Evolutionary conservation across 2,113 vertebrate genomes (phyloP).

Genomic region (Cercocebus atys): DNA sequence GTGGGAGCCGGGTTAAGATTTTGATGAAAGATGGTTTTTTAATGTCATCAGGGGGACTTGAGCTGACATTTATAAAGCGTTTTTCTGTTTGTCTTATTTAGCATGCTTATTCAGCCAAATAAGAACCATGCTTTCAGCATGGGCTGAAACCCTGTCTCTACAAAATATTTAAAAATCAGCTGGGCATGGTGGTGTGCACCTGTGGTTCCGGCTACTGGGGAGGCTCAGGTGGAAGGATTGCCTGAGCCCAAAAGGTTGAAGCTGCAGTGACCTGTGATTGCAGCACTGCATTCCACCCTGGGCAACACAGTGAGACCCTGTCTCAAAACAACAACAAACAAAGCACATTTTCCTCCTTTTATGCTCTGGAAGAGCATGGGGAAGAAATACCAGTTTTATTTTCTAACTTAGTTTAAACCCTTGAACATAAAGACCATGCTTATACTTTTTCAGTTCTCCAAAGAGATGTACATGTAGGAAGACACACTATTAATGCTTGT

Average conservation of each 20-base stretch:
- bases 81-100: constrained; percentile 32
- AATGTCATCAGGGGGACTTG: constrained; percentile 35
- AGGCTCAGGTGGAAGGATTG: neutral
- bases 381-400: constrained; percentile 15
- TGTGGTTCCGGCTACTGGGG: neutral
- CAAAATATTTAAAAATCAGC: neutral
- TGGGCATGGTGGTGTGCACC: neutral
- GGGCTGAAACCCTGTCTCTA: neutral
- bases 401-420: neutral
- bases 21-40: constrained; percentile 29
- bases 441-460: neutral
- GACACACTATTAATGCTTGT: neutral
- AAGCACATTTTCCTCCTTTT: neutral
- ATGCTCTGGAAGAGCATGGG: no score
- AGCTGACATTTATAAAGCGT: constrained; percentile 30
- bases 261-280: neutral
- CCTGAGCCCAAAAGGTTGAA: neutral
- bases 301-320: neutral
- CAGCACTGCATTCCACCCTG: neutral
- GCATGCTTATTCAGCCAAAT: neutral
- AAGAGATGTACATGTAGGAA: neutral
- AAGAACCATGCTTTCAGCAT: constrained; percentile 1
- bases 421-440: neutral
- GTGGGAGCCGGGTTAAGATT: neutral
- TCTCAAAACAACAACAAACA: neutral